phyloP scores from a whole-genome alignment of 2,888 invertebrate genomes.

The Gandaritis pyraliata region DNA sequence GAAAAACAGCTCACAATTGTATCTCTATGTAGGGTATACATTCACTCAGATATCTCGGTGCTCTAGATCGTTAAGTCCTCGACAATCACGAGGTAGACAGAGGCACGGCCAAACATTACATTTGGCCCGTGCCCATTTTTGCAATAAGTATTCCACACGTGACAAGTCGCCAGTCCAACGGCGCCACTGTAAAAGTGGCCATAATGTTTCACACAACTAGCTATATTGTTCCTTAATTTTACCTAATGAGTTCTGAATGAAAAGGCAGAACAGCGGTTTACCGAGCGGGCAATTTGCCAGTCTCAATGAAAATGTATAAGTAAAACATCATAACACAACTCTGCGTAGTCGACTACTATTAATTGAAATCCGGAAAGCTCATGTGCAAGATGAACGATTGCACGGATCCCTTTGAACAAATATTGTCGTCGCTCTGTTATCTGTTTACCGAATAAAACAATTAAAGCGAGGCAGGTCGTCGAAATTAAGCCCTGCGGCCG shows the following conservation, averaged over 20 bases:
- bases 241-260: background rate
- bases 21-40: too few species aligned
- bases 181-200: background rate
- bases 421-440: conserved; percentile 38
- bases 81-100: background rate
- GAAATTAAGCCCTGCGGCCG: conserved; percentile 78
- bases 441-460: conserved; percentile 71
- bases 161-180: background rate
- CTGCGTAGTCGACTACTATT: background rate
- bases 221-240: background rate
- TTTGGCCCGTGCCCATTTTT: background rate
- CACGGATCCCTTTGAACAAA: conserved; percentile 27
- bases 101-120: background rate
- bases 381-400: conserved; percentile 16
- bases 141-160: background rate
- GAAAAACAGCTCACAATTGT: too few species aligned
- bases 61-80: too few species aligned
- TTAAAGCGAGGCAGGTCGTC: conserved; percentile 69
- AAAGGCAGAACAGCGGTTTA: background rate
- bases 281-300: conserved; percentile 2
- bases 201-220: background rate
- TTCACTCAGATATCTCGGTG: too few species aligned
- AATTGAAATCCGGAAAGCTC: conserved; percentile 6
- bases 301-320: conserved; percentile 1
- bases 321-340: too few species aligned